Percentiles rank a stretch among this genome's conserved stretches.
These are phyloP conservation scores for Nudaria mundana DNA, from an alignment of 2,888 invertebrate genomes.

Conservation along the genomic window DNA sequence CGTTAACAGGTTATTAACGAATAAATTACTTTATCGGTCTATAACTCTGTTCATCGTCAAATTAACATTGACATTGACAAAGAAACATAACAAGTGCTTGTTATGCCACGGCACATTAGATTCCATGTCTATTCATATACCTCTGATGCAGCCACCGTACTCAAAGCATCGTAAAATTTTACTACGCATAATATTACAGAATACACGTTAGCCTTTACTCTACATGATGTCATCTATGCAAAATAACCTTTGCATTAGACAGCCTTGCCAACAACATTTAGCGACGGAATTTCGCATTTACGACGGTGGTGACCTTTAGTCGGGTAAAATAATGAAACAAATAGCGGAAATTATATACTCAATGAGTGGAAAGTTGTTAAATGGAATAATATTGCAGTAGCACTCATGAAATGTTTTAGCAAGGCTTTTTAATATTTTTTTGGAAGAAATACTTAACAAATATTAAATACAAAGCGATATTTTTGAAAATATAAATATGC, in stretches of 20 bases:
- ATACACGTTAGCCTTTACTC: constrained; percentile 37
- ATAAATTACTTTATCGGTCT: too few species aligned
- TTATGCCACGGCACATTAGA: constrained; percentile 31
- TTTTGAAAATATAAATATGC: too few species aligned
- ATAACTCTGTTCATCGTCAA: too few species aligned
- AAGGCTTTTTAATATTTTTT: too few species aligned
- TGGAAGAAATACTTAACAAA: too few species aligned
- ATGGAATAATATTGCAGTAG: neutral
- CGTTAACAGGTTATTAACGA: too few species aligned
- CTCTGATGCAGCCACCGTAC: constrained; percentile 40
- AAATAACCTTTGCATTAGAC: constrained; percentile 30
- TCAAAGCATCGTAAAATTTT: constrained; percentile 49
- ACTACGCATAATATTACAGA: constrained; percentile 38
- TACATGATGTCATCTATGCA: constrained; percentile 48
- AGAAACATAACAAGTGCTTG: constrained; percentile 18
- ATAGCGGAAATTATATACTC: too few species aligned
- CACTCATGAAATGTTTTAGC: constrained; percentile 2
- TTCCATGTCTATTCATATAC: constrained; percentile 34
- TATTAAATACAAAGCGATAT: too few species aligned
- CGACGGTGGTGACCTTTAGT: constrained; percentile 12
- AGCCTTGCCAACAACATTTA: constrained; percentile 31
- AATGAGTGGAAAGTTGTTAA: constrained; percentile 4
- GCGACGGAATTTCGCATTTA: constrained; percentile 21
- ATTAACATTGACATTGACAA: constrained; percentile 23
- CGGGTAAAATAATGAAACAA: constrained; percentile 16